Evolutionary conservation across 2,888 invertebrate genomes (phyloP), one percentile per base, ranked within the genome.

Genomic region (Ormyrus rosae): DNA sequence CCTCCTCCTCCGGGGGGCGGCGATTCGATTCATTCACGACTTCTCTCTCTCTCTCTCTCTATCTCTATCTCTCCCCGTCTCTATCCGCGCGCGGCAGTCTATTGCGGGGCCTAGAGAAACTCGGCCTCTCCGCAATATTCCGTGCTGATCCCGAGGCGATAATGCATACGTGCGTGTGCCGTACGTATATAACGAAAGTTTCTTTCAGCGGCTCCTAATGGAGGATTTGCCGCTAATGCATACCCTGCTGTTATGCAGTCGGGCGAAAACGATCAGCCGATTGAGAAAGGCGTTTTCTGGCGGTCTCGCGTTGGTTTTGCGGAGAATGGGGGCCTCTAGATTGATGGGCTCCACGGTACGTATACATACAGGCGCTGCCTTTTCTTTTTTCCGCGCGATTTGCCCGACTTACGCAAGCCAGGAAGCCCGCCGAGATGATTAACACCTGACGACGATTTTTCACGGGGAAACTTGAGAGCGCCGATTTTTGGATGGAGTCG

Each of bases 1-100:
- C 51, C 72, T 46, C 53, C 58, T 56, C 46, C 63, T 10, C 60
- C 68, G 55, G 46, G 55, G 60, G 70, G 70, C 70, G 70, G 70
- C 58, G 70, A 69, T 70, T 60, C 70, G 72, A 72, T 72, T 72
- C 72, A 72, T 72, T 72, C 72, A 72, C 7, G 53, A 72, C 53
- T 63, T 53, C 60, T 46, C 55, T 34, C 34, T 34, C 34, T 34
- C 34, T 34, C 34, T 34, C 34, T 34, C 2, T 34, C 34, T 34
- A 19, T 1, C 19, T 19, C 19, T 19, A 19, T 19, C 19, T 19
- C 19, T 19, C 19, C 19, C 19, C 19, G 19, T 19, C 19, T 19
- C 19, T 1, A 19, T 19, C 19, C 19, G 19, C 19, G 4, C 34
- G 2, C 34, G 34, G 34, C 34, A 4, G 34, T 4, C 3, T 34